A percentile compares a stretch with the other conserved stretches of the same genome.
Conservation (phyloP, 2,113 vertebrate species). For the Saguinus imperator region DNA sequence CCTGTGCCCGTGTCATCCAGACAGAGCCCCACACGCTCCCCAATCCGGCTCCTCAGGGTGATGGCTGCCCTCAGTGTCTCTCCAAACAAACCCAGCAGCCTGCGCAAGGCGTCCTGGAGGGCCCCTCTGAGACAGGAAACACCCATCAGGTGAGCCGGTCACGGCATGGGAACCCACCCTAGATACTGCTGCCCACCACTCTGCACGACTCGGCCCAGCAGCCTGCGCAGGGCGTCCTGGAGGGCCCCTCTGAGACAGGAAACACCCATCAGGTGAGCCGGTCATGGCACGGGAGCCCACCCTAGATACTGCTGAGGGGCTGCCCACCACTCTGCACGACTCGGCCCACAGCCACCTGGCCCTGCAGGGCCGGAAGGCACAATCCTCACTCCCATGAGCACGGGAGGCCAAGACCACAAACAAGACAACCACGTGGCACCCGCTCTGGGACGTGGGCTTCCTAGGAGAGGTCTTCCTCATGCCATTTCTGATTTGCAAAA, state of each 20-base stretch:
- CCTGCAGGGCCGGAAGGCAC: neutral
- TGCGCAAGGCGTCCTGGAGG: conserved; percentile 86
- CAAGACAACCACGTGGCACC: too few species aligned
- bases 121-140: conserved; percentile 76
- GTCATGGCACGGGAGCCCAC: neutral
- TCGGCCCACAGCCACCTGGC: too few species aligned
- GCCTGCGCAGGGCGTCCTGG: conserved; percentile 84
- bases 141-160: neutral
- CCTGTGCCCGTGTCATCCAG: conserved; percentile 61
- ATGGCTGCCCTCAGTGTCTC: conserved; percentile 86
- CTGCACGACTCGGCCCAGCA: conserved; percentile 54
- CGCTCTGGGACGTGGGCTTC: too few species aligned
- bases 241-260: conserved; percentile 81
- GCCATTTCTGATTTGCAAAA: neutral
- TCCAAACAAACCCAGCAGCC: conserved; percentile 87
- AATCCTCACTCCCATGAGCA: too few species aligned
- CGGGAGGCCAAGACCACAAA: neutral
- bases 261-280: neutral
- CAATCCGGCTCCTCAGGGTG: conserved; percentile 89
- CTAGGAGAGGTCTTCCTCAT: too few species aligned
- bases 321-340: neutral
- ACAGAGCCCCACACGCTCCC: conserved; percentile 85
- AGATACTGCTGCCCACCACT: neutral
- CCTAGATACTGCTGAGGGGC: neutral
- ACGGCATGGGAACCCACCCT: neutral